Base-by-base conservation (phyloP, 2,888 invertebrate genomes). In the Mythimna vitellina region DNA sequence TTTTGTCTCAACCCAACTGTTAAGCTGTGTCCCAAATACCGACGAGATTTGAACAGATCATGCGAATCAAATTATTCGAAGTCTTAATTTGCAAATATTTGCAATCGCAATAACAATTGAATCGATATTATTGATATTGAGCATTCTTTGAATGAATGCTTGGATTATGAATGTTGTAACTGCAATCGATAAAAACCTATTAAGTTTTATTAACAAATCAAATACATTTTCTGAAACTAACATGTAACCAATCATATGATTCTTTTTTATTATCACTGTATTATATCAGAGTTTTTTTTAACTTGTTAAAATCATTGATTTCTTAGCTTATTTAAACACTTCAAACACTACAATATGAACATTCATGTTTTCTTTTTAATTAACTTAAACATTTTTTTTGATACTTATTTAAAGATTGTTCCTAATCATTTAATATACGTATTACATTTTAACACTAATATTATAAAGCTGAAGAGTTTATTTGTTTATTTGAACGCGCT, bases 61-160 rank as follows among this genome's bases (percentile, higher is more conserved):
- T 25, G 35, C 53, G 25, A 70, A 70, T 61, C 35, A 49, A 70
- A 49, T 70, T 4, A 32, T 35, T 49, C 20, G 12, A n/a, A 69
- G 20, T 29, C 22, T 22, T 49, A 57, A 62, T 49, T 62, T 49
- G 25, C 9, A 56, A 32, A 46, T 35, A 70, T 56, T 61, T 72
- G 56, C 29, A 63, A 57, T 51, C 20, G 12, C 8, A 72, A 70
- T 72, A 62, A 62, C 35, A 49, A 49, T 22, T 62, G 10, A 56
- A 38, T 38, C 42, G 14, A 49, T 63, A 38, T 62, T 56, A 70
- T 38, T 42, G 62, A 38, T 70, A 70, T 62, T 72, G 38, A 22
- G 3, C 25, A 51, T 63, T 63, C 22, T 38, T 62, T 70, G 38
- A 70, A 72, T 72, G 62, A 62, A 70, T 35, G 10, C 17, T 49